These are phyloP conservation scores for Tetheella fluctuosa DNA, from an alignment of 2,888 invertebrate species.

Conservation along the genomic window DNA sequence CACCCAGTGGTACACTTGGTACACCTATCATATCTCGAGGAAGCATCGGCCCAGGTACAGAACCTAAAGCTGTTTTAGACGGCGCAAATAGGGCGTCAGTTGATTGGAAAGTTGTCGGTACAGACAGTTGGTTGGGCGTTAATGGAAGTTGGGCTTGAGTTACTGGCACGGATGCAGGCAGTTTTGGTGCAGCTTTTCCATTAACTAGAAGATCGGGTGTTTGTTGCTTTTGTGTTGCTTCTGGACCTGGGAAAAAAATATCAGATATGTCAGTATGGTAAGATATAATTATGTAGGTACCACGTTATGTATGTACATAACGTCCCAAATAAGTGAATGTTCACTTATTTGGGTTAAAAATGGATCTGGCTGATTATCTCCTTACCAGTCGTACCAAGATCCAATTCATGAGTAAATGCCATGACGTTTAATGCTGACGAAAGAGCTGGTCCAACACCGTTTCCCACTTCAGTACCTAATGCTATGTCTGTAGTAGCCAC, in stretches of 20 bases:
- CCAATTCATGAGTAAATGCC: slow-evolving; percentile 90
- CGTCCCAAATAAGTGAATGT: no score
- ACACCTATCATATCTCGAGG: neutral
- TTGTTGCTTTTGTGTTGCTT: slow-evolving; percentile 50
- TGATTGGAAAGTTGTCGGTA: slow-evolving; percentile 34
- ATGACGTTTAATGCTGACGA: slow-evolving; percentile 92
- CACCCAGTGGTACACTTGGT: neutral
- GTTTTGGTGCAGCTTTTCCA: slow-evolving; percentile 45
- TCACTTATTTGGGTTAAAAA: no score
- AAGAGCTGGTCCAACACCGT: slow-evolving; percentile 83
- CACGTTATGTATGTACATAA: no score
- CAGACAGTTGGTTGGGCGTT: slow-evolving; percentile 43
- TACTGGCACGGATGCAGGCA: slow-evolving; percentile 19
- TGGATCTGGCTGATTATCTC: no score
- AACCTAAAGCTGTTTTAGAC: slow-evolving; percentile 15
- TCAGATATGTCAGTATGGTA: no score
- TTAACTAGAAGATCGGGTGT: slow-evolving; percentile 74
- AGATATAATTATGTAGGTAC: no score
- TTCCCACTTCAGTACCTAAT: slow-evolving; percentile 68
- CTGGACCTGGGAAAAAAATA: slow-evolving; percentile 39
- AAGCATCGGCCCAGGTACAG: neutral
- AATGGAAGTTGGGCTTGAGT: slow-evolving; percentile 25
- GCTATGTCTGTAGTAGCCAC: slow-evolving; percentile 53
- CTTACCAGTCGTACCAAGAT: slow-evolving; percentile 64
- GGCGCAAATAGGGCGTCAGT: slow-evolving; percentile 7